Evolutionary conservation across 2,113 vertebrate species (phyloP).

Genomic region (Alligator sinensis): DNA sequence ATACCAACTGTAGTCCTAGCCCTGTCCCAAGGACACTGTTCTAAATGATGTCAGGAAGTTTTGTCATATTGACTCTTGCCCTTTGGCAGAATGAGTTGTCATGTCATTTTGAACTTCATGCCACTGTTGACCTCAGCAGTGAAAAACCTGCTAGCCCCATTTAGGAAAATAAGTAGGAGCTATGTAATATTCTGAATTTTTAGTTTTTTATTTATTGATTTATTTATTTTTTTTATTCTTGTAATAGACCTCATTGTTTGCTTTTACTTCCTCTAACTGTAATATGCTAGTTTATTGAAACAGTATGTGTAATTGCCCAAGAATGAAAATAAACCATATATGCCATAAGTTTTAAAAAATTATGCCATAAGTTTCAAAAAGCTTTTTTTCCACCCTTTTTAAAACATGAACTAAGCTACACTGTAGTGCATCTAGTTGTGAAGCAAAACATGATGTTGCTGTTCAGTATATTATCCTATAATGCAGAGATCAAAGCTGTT

Average conservation of each 20-base stretch:
- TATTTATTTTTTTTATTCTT: background rate
- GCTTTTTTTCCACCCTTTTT: background rate
- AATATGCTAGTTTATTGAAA: background rate
- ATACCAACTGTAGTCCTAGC: background rate
- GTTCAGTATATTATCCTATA: background rate
- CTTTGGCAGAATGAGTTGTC: background rate
- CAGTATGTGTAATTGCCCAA: background rate
- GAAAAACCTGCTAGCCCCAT: background rate
- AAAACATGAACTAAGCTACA: background rate
- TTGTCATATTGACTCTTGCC: background rate
- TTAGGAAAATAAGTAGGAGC: background rate
- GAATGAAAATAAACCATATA: background rate
- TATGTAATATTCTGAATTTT: background rate
- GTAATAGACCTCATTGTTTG: background rate
- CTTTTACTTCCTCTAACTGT: background rate
- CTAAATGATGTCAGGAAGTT: background rate
- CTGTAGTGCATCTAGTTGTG: background rate
- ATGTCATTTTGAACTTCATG: background rate
- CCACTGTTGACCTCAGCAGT: slow-evolving; percentile 5
- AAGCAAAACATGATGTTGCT: slow-evolving; percentile 18
- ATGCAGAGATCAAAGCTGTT: background rate
- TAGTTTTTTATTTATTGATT: background rate
- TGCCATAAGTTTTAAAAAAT: background rate
- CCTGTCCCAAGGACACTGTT: background rate
- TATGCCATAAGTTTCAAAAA: background rate